phyloP scores from a whole-genome alignment of 2,797 vertebrate genomes.

The Sphenodon punctatus region DNA sequence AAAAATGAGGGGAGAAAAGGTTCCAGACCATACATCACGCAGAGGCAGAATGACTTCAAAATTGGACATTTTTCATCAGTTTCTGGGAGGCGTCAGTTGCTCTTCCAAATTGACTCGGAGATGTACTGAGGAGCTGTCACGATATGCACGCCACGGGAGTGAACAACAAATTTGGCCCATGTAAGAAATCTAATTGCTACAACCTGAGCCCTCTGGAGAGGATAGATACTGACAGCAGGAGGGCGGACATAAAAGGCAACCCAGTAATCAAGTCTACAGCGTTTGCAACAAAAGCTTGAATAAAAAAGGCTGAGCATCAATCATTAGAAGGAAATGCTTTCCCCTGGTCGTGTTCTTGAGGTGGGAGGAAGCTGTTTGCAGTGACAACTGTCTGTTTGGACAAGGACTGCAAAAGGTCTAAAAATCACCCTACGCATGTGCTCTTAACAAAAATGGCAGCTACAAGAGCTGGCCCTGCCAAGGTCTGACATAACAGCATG shows the following conservation, averaged over 20 bases:
- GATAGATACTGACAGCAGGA: neutral
- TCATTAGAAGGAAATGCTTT: neutral
- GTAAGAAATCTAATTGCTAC: conserved; percentile 25
- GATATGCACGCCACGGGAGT: conserved; percentile 2
- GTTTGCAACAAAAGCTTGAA: neutral
- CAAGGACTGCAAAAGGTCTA: neutral
- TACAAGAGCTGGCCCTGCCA: neutral
- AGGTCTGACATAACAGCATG: neutral
- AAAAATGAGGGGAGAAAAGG: conserved; percentile 42
- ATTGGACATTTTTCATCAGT: conserved; percentile 52
- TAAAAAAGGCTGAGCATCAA: neutral
- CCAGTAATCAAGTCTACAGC: neutral
- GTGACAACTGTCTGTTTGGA: neutral
- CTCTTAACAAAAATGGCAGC: neutral
- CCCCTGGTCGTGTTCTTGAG: neutral
- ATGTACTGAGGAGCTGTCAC: conserved; percentile 24
- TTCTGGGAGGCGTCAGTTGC: conserved; percentile 44
- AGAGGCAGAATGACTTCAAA: conserved; percentile 58
- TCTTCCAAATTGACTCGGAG: conserved; percentile 50
- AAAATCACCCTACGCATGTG: neutral
- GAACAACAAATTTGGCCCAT: conserved; percentile 32
- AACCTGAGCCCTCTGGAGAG: conserved; percentile 26
- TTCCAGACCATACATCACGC: conserved; percentile 38
- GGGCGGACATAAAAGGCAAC: neutral
- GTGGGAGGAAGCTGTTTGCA: neutral